Conservation (phyloP, 2,113 vertebrate species). For the Nothoprocta pentlandii region DNA sequence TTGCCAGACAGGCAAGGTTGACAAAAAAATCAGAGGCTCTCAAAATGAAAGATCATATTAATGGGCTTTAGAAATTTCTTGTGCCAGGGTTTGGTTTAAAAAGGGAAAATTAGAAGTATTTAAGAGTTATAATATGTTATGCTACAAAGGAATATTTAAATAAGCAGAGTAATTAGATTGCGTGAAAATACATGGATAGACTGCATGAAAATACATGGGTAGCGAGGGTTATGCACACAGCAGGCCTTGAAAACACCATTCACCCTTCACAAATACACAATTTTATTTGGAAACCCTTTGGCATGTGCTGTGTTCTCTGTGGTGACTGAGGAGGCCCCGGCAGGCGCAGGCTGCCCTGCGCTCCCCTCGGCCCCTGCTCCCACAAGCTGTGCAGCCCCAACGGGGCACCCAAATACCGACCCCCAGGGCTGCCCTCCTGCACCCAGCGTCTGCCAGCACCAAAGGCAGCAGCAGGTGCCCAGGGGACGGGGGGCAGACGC, state of each 20-base stretch:
- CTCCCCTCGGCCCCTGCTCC: too few relatives aligned
- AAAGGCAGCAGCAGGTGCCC: too few relatives aligned
- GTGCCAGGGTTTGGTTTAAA: neutral
- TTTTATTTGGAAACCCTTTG: too few relatives aligned
- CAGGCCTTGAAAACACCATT: neutral
- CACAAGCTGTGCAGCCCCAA: too few relatives aligned
- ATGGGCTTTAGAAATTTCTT: neutral
- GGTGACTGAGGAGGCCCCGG: too few relatives aligned
- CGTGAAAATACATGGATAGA: neutral
- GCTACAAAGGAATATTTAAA: neutral
- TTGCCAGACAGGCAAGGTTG: neutral
- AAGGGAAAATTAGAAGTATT: neutral
- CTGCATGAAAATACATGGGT: neutral
- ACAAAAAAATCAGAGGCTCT: too few relatives aligned
- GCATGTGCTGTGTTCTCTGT: too few relatives aligned
- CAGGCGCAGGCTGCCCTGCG: too few relatives aligned
- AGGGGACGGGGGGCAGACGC: too few relatives aligned
- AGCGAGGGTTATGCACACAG: neutral
- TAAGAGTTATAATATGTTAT: neutral
- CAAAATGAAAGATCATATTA: neutral
- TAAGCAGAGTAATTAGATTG: neutral
- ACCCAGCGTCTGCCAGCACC: too few relatives aligned
- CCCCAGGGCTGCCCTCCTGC: too few relatives aligned
- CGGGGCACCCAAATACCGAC: too few relatives aligned
- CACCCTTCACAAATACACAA: neutral